Conservation (phyloP, 2,888 invertebrate species). For the Lottia scabra region DNA sequence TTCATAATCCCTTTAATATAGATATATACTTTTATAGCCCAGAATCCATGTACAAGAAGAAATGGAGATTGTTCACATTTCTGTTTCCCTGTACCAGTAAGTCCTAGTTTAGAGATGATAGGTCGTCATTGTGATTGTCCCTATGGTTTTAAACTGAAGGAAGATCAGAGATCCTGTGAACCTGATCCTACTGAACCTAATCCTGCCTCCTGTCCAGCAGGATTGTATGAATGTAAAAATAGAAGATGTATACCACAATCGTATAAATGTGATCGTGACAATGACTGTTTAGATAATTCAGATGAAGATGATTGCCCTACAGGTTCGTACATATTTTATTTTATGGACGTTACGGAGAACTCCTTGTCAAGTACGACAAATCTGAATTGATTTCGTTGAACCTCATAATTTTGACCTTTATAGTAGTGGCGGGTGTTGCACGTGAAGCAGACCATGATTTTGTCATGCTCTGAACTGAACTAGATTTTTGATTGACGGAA, state of each 20-base stretch:
- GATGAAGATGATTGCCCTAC: slow-evolving; percentile 53
- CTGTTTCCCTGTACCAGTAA: slow-evolving; percentile 87
- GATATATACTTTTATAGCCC: slow-evolving; percentile 32
- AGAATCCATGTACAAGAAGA: slow-evolving; percentile 84
- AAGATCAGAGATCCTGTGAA: slow-evolving; percentile 79
- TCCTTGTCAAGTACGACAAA: no score
- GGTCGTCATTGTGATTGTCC: slow-evolving; percentile 85
- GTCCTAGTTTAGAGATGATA: slow-evolving; percentile 26
- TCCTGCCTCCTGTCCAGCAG: slow-evolving; percentile 87
- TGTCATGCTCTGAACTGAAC: no score
- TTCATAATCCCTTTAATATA: no score
- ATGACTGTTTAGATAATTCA: slow-evolving; percentile 62
- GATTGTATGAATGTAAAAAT: slow-evolving; percentile 95
- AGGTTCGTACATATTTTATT: slow-evolving; percentile 34
- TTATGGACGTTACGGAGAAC: no score
- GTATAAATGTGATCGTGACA: slow-evolving; percentile 63
- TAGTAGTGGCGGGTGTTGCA: no score
- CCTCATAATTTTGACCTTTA: no score
- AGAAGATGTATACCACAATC: slow-evolving; percentile 74
- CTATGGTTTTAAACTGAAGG: slow-evolving; percentile 84
- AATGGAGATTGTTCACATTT: slow-evolving; percentile 95
- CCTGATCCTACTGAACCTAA: slow-evolving; percentile 89
- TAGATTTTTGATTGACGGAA: no score
- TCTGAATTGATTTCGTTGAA: no score
- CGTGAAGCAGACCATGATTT: no score